These are phyloP conservation scores for Rhabdophis nuchalis DNA, from an alignment of 2,797 vertebrate genomes.

Conservation along the genomic window DNA sequence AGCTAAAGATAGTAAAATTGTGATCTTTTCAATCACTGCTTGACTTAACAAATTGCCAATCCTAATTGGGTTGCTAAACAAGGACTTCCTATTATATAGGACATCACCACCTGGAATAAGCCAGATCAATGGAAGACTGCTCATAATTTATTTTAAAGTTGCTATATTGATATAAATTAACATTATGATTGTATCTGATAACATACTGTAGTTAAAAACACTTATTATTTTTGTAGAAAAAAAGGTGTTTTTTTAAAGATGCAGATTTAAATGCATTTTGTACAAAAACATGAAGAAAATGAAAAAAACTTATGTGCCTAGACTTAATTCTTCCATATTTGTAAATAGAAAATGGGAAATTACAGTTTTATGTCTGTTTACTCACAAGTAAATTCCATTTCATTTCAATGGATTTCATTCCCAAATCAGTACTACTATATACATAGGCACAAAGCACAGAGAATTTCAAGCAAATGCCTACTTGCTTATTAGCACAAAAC, in stretches of 20 bases:
- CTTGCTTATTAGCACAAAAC: slow-evolving; percentile 44
- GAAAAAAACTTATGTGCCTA: slow-evolving; percentile 32
- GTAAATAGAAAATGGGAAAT: slow-evolving; percentile 38
- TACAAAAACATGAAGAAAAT: background rate
- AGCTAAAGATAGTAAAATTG: background rate
- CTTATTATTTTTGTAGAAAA: slow-evolving; percentile 53
- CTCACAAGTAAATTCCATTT: background rate
- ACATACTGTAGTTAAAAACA: slow-evolving; percentile 52
- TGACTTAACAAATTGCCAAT: background rate
- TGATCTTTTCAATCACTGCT: background rate
- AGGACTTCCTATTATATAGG: background rate
- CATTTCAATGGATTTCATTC: background rate
- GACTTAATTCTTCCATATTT: slow-evolving; percentile 29
- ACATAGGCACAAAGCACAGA: slow-evolving; percentile 1
- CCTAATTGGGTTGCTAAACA: background rate
- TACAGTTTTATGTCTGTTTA: background rate
- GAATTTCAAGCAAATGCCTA: slow-evolving; percentile 17
- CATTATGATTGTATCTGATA: slow-evolving; percentile 62
- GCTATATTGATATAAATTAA: slow-evolving; percentile 49
- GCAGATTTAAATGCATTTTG: slow-evolving; percentile 16
- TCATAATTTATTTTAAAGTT: slow-evolving; percentile 72
- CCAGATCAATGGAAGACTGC: slow-evolving; percentile 64
- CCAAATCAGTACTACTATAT: slow-evolving; percentile 30
- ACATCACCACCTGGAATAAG: slow-evolving; percentile 61
- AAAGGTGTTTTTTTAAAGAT: slow-evolving; percentile 47